Evolutionary conservation across 1,140 invertebrate genomes (phyloP).

Genomic region (Drosophila ananassae): DNA sequence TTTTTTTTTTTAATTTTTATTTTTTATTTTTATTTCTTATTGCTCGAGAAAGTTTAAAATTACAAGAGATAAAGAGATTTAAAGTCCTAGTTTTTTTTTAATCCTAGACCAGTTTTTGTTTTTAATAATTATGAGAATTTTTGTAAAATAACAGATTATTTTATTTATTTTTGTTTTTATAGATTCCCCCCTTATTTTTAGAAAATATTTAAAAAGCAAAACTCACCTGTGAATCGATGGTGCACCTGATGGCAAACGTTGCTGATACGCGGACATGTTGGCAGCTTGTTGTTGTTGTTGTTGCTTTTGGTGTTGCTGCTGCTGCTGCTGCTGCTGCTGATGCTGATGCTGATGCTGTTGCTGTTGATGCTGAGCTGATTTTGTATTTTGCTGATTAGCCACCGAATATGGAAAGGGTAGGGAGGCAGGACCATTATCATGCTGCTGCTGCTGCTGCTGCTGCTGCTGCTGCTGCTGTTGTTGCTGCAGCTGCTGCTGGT

Average conservation of each 20-base stretch:
- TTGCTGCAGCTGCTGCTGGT: constrained; percentile 52
- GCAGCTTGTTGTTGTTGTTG: constrained; percentile 64
- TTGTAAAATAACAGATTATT: too few relatives aligned
- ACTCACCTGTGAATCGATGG: constrained; percentile 83
- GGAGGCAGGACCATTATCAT: constrained; percentile 83
- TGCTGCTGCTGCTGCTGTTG: constrained; percentile 65
- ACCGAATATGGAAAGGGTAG: constrained; percentile 72
- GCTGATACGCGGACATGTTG: constrained; percentile 83
- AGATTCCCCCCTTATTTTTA: too few relatives aligned
- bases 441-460: constrained; percentile 60
- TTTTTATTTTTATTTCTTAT: too few relatives aligned
- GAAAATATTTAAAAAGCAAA: neutral
- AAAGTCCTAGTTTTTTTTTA: too few relatives aligned
- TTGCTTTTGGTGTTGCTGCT: constrained; percentile 54
- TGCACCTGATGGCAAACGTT: constrained; percentile 77
- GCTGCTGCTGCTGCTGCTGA: constrained; percentile 48
- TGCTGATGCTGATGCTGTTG: constrained; percentile 17
- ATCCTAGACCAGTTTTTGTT: too few relatives aligned
- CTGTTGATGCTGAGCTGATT: constrained; percentile 55
- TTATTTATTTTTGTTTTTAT: too few relatives aligned
- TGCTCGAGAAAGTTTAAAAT: too few relatives aligned
- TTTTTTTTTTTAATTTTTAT: too few relatives aligned
- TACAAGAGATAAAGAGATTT: too few relatives aligned
- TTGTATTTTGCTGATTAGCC: constrained; percentile 59
- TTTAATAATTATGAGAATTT: too few relatives aligned